Conservation (phyloP, 2,888 invertebrate genomes). For the Geotrupes spiniger region DNA sequence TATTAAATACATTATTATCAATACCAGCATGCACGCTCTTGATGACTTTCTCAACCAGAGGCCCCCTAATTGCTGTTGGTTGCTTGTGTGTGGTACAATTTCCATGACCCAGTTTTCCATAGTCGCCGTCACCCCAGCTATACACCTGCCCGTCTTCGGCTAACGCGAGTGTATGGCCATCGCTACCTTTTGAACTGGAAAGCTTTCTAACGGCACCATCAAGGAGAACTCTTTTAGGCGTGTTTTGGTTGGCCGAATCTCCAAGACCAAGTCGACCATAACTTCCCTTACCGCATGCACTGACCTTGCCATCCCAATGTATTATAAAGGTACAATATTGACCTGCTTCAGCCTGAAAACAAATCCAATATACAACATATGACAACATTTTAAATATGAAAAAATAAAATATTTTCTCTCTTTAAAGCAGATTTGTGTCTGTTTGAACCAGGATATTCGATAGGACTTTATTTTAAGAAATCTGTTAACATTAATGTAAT, state of each 20-base stretch:
- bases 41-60: constrained; percentile 51
- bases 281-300: constrained; percentile 63
- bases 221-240: constrained; percentile 56
- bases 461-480: too few relatives aligned
- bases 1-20: neutral
- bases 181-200: constrained; percentile 58
- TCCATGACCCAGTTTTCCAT: constrained; percentile 58
- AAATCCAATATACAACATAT: too few relatives aligned
- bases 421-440: too few relatives aligned
- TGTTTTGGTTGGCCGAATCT: constrained; percentile 59
- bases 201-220: constrained; percentile 53
- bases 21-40: constrained; percentile 55
- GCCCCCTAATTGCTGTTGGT: constrained; percentile 55
- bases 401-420: too few relatives aligned
- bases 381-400: too few relatives aligned
- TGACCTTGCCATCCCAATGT: constrained; percentile 57
- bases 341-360: constrained; percentile 58
- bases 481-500: too few relatives aligned
- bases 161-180: constrained; percentile 57
- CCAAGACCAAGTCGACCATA: constrained; percentile 63
- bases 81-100: constrained; percentile 54
- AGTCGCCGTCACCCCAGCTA: constrained; percentile 61
- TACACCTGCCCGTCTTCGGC: constrained; percentile 55
- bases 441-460: too few relatives aligned
- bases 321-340: constrained; percentile 64